phyloP scores from a whole-genome alignment of 2,888 invertebrate genomes.

The Abrostola tripartita region DNA sequence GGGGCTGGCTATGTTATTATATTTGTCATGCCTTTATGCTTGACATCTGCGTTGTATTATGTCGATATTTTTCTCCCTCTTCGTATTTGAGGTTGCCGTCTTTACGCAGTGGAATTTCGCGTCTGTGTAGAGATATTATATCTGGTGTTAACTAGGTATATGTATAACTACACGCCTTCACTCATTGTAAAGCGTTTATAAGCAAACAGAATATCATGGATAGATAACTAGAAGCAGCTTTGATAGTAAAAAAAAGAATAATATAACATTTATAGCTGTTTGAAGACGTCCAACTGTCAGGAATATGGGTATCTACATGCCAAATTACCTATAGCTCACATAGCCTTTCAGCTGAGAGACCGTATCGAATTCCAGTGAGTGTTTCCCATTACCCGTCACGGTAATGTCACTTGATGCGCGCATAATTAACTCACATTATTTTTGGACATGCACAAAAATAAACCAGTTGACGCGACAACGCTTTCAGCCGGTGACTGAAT shows the following conservation, averaged over 20 bases:
- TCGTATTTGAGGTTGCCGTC: not conserved
- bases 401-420: slow-evolving; percentile 51
- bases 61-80: slow-evolving; percentile 21
- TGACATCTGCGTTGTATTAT: not conserved
- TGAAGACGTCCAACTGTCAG: no score
- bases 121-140: no score
- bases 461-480: slow-evolving; percentile 55
- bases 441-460: slow-evolving; percentile 57
- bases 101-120: not conserved
- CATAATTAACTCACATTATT: slow-evolving; percentile 58
- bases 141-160: no score
- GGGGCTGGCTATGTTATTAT: not conserved
- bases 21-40: not conserved
- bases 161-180: no score
- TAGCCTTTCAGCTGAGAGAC: slow-evolving; percentile 6
- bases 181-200: no score
- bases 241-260: no score
- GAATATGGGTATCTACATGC: no score
- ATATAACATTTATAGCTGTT: no score
- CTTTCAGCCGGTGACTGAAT: slow-evolving; percentile 43
- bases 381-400: slow-evolving; percentile 32
- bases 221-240: no score
- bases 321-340: no score
- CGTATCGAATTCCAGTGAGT: slow-evolving; percentile 36
- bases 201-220: no score